Evolutionary conservation across 2,113 vertebrate genomes (phyloP), one percentile per base, ranked within the genome.

Genomic region (Ondatra zibethicus): DNA sequence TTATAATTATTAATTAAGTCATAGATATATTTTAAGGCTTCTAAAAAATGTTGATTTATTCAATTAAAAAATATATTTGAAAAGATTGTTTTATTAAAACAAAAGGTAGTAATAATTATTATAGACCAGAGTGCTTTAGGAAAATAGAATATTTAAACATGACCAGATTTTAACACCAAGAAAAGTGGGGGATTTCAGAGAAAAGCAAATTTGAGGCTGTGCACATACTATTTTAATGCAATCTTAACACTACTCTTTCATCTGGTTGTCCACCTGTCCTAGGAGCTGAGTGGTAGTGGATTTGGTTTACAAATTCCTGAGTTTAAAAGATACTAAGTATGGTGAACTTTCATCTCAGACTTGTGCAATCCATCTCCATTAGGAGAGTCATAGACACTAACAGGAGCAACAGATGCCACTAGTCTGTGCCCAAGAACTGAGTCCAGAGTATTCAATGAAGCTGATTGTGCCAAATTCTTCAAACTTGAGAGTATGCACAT

Each of bases 331-430:
- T 91, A 85, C 47, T 93, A 84, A 94, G 75, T 91, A 88, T 70
- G 88, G 55, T 96, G 81, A 65, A 96, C 91, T 95, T 95, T 98
- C 95, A 97, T 90, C 92, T 88, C 88, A 95, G 81, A 94, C 42
- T 94, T 70, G 58, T 70, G 66, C 90, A 93, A 97, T 97, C 90
- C 90, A 93, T 93, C 95, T 97, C 94, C 92, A 94, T 92, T 96
- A 96, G 88, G 55, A 95, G 61, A 81, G 84, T 88, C 92, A 94
- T 73, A 65, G 75, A 95, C 4, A 5, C 78, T 42, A 55, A 94
- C 72, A 75, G 3, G 78, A 29, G 6, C 75, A 36, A 55, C 52
- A 58, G 72, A 95, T 95, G 95, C 92, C 91, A 96, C 75, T 76
- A 87, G 84, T 93, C 88, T 50, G 23, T 66, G 39, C 66, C 66